Evolutionary conservation across 2,888 invertebrate genomes (phyloP), one percentile per base, ranked within the genome.

Genomic region (Xestia xanthographa): DNA sequence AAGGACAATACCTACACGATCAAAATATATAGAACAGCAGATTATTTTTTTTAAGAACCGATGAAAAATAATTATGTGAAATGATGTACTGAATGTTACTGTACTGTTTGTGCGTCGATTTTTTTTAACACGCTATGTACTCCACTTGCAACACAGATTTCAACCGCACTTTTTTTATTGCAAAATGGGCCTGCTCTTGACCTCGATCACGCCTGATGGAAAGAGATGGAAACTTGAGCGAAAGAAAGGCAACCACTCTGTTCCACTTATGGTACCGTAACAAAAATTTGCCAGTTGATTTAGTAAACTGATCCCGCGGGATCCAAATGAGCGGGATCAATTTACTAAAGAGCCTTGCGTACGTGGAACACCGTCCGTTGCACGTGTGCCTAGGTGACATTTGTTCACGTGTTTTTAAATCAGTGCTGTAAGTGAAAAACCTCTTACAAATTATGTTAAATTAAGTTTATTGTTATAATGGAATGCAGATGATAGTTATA

Each of bases 391-490:
- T 48, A 20, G 20, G 17, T 48, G 48, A 0, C 1, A 17, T 34
- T 22, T 62, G 12, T 2, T 62, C 12, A 62, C 12, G 2, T 38
- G 22, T 62, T 34, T 26, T 41, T n/a, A 63, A 63, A 14, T 41
- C n/a, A 14, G 41, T 41, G n/a, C 14, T 63, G 1, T n/a, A 22
- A 38, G 6, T 62, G n/a, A n/a, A n/a, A 62, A 62, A 62, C 12
- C n/a, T n/a, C 6, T 14, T 38, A 22, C 22, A 62, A 62, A 38
- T 8, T 8, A 8, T 14, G 22, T 48, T 62, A 41, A 48, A 41
- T 41, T 73, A 48, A 73, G 38, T 26, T 38, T 58, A 45, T 45
- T 2, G 17, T 38, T 63, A 14, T n/a, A 62, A 12, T 74, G 20
- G 22, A 29, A 60, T 56, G 20, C 73, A 43, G 29, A 11, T 73